Conservation (phyloP, 2,113 vertebrate species). For the Ceratotherium simum region DNA sequence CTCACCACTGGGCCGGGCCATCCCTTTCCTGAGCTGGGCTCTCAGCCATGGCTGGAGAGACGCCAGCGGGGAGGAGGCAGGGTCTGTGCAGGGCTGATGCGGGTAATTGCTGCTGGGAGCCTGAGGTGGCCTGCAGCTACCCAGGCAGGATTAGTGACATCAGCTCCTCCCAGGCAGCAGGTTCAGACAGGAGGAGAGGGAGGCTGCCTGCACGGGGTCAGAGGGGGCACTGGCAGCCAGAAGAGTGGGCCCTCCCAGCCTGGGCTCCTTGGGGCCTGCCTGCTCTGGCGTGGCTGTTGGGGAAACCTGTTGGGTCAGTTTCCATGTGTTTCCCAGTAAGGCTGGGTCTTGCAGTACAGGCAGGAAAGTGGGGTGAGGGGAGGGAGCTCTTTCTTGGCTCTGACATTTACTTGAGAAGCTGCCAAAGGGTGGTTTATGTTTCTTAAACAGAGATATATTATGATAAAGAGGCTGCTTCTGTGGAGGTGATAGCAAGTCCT, state of each 20-base stretch:
- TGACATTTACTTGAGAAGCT: conserved; percentile 76
- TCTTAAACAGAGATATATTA: conserved; percentile 76
- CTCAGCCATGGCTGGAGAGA: conserved; percentile 68
- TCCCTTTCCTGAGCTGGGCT: conserved; percentile 29
- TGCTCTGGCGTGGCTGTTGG: not conserved
- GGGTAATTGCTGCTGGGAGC: conserved; percentile 80
- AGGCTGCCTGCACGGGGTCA: conserved; percentile 48
- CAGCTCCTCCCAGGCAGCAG: conserved; percentile 82
- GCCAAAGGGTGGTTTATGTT: conserved; percentile 79
- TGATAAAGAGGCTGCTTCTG: conserved; percentile 65
- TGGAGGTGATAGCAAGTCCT: not conserved
- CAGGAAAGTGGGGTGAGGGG: conserved; percentile 28
- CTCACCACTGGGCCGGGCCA: not conserved
- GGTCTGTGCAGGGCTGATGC: conserved; percentile 63
- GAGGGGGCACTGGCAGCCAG: conserved; percentile 45
- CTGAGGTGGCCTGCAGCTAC: conserved; percentile 78
- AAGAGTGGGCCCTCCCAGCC: conserved; percentile 33
- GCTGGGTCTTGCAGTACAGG: conserved; percentile 27
- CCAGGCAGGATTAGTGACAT: conserved; percentile 72
- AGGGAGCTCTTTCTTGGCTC: conserved; percentile 48
- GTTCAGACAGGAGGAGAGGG: conserved; percentile 81
- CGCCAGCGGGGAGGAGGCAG: conserved; percentile 61
- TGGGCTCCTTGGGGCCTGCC: conserved; percentile 51
- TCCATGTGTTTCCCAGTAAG: conserved; percentile 54
- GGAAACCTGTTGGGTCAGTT: conserved; percentile 73